Evolutionary conservation across 2,888 invertebrate genomes (phyloP).

Genomic region (Macrosiphum euphorbiae): DNA sequence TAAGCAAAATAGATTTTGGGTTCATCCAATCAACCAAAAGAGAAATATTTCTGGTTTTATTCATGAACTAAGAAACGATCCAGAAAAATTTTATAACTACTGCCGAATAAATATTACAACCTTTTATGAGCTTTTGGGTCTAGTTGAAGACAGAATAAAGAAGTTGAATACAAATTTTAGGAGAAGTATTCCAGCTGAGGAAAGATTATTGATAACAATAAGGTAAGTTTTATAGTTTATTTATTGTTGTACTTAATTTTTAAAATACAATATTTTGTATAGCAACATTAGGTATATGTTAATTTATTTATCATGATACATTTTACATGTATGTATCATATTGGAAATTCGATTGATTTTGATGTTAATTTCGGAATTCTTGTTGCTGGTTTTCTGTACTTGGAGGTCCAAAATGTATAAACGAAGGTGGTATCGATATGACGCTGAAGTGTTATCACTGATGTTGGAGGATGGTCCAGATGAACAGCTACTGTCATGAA

Average conservation of each 20-base stretch:
- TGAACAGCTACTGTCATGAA: conserved; percentile 18
- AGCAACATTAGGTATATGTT: conserved; percentile 16
- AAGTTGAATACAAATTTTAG: conserved; percentile 24
- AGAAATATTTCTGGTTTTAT: conserved; percentile 30
- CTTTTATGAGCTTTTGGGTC: neutral
- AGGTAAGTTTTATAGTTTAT: conserved; percentile 7
- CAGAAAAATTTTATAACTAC: conserved; percentile 28
- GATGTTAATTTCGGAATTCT: conserved; percentile 25
- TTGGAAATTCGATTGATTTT: neutral
- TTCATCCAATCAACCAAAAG: conserved; percentile 28
- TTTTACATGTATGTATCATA: conserved; percentile 16
- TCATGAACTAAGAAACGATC: conserved; percentile 19
- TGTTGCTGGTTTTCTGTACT: conserved; percentile 13
- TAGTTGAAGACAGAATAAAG: neutral
- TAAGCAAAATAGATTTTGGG: conserved; percentile 18
- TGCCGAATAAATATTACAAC: neutral
- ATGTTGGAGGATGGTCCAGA: conserved; percentile 33
- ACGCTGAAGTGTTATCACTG: conserved; percentile 29
- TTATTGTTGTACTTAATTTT: neutral
- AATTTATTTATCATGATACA: neutral
- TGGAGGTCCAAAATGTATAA: too few species aligned
- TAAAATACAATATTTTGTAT: neutral
- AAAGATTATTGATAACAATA: conserved; percentile 15
- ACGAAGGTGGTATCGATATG: too few species aligned
- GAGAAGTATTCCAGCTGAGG: neutral